Evolutionary conservation across 2,888 invertebrate genomes (phyloP), one percentile per base, ranked within the genome.

Genomic region (Cheilosia scutellata): DNA sequence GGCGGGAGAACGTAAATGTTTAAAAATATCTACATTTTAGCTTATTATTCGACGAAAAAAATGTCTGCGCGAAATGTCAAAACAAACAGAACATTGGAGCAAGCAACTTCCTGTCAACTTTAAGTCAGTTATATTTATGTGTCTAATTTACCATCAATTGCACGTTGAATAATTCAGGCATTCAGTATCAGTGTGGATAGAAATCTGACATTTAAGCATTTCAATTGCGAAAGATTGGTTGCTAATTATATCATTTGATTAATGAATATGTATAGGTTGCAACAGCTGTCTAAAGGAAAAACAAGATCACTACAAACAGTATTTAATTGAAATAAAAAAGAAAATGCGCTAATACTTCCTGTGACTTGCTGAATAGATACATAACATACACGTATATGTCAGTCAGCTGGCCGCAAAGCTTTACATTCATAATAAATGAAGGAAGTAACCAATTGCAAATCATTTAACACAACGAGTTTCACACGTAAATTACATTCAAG

Each of bases 401-500:
- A 33, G 7, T 27, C 27, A 2, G 42, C 40, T 13, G 7, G 51
- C 11, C 20, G 25, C 29, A 25, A 29, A 75, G 55, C 33, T 62
- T 20, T 13, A 29, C 27, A 66, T 68, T 76, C 76, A 62, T 62
- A 68, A 62, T 68, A 11, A 74, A 58, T 63, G 49, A 75, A 82
- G 80, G 75, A 82, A 75, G 49, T 75, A 55, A 63, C 20, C 62
- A 80, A 80, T 80, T 75, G 55, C 44, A 62, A 49, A 58, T 42
- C 63, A 62, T 47, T 53, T 62, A 44, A 47, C 63, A 75, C 47
- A 37, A 27, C 20, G 25, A 29, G 4, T 40, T n/a, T 58, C 27
- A 47, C 25, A 37, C 29, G 42, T 31, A 70, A 37, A 47, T 70
- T 58, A 49, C 16, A 40, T 58, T 71, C n/a, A 47, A 70, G 44